A percentile compares a stretch with the other conserved stretches of the same genome.
Conservation (phyloP, 2,888 invertebrate genomes). For the Darwinula stevensoni region DNA sequence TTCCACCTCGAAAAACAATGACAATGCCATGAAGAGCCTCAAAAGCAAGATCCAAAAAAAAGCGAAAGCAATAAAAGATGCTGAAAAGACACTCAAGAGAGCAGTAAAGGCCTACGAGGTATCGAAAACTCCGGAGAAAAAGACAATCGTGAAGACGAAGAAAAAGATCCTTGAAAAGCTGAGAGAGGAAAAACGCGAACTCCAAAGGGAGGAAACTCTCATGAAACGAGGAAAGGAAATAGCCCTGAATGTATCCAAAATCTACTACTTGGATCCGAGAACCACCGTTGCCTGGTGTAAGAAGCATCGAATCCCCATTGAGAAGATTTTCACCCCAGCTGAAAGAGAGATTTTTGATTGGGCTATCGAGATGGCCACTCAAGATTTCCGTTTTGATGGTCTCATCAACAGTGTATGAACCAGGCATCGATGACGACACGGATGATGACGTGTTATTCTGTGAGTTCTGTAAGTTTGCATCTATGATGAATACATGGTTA, state of each 20-base stretch:
- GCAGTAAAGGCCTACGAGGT: slow-evolving; percentile 48
- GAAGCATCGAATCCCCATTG: slow-evolving; percentile 78
- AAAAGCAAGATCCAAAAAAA: slow-evolving; percentile 79
- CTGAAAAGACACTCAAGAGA: slow-evolving; percentile 47
- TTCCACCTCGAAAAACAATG: slow-evolving; percentile 84
- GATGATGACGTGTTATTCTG: no score
- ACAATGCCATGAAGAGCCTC: slow-evolving; percentile 90
- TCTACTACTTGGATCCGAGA: slow-evolving; percentile 96
- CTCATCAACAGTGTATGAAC: no score
- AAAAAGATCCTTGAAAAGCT: slow-evolving; percentile 55
- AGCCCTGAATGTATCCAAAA: slow-evolving; percentile 87
- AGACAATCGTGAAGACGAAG: slow-evolving; percentile 41
- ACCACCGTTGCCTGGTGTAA: slow-evolving; percentile 99
- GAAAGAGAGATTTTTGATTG: slow-evolving; percentile 97
- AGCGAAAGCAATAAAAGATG: slow-evolving; percentile 49
- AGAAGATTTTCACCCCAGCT: slow-evolving; percentile 97
- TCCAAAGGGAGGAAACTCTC: slow-evolving; percentile 87
- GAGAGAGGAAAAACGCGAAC: slow-evolving; percentile 63
- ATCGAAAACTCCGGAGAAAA: slow-evolving; percentile 24
- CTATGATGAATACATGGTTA: no score
- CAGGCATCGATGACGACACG: no score
- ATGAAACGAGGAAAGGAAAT: slow-evolving; percentile 98
- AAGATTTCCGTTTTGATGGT: slow-evolving; percentile 30
- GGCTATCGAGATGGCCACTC: slow-evolving; percentile 98
- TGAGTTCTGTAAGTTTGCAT: no score